Conservation (phyloP, 1,140 invertebrate species). For the Calycopis cecrops region DNA sequence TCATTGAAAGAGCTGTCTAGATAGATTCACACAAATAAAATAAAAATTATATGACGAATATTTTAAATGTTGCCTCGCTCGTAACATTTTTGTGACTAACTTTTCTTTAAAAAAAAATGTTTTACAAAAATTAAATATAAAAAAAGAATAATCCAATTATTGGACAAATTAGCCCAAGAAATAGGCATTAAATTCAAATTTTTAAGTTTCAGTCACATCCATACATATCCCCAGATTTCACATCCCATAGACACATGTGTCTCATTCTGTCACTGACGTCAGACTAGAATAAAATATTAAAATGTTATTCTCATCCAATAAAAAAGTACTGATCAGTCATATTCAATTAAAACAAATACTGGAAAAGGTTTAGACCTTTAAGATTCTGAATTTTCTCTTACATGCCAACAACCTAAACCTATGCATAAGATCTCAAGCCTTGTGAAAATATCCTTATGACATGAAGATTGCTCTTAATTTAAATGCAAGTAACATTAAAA, state of each 20-base stretch:
- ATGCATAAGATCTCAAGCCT: conserved; percentile 46
- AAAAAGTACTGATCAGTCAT: conserved; percentile 43
- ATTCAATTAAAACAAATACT: conserved; percentile 57
- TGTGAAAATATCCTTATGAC: conserved; percentile 34
- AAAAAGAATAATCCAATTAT: conserved; percentile 15
- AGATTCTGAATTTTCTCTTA: conserved; percentile 27
- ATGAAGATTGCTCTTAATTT: conserved; percentile 45
- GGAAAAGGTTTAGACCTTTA: conserved; percentile 56
- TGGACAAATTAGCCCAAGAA: conserved; percentile 12
- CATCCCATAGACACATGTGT: conserved; percentile 19
- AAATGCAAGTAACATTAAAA: conserved; percentile 60
- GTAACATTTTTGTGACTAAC: background rate
- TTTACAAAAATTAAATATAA: conserved; percentile 16
- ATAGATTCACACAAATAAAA: background rate
- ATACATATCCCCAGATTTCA: conserved; percentile 11
- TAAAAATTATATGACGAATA: background rate
- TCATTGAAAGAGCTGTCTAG: conserved; percentile 12
- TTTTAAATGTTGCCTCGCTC: background rate
- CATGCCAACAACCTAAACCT: conserved; percentile 46
- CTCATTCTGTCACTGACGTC: conserved; percentile 54
- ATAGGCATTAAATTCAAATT: conserved; percentile 5
- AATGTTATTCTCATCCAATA: conserved; percentile 42
- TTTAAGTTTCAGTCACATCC: conserved; percentile 5
- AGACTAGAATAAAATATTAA: conserved; percentile 64
- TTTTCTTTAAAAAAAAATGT: conserved; percentile 4